Conservation (phyloP, 53 echinoderm and acorn worm species). For the Mesocentrotus franciscanus region DNA sequence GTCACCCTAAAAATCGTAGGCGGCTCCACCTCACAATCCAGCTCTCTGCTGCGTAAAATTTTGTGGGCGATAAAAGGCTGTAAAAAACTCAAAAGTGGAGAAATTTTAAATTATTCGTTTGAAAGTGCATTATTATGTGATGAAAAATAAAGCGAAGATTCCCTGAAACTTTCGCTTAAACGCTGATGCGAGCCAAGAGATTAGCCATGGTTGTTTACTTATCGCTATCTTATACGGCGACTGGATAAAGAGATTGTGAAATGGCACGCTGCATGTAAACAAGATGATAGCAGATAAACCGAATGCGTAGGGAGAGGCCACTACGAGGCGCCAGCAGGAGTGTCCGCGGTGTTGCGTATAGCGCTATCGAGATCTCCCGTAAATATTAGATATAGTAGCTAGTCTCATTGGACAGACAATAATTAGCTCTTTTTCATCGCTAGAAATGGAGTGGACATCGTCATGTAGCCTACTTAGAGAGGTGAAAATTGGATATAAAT, state of each 20-base stretch:
- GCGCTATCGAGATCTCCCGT: not conserved
- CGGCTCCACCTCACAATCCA: not conserved
- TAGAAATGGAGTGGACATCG: too few relatives aligned
- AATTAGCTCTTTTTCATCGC: not conserved
- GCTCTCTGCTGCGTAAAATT: not conserved
- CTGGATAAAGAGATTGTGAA: constrained; percentile 50
- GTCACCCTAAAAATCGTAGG: constrained; percentile 30
- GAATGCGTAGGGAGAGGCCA: not conserved
- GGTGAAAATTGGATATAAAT: too few relatives aligned
- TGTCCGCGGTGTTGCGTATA: not conserved
- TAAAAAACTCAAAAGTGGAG: not conserved
- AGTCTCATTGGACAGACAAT: not conserved
- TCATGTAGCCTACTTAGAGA: too few relatives aligned
- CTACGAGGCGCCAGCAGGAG: not conserved
- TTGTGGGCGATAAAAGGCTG: not conserved
- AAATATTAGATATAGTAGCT: constrained; percentile 3
- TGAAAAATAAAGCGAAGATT: not conserved
- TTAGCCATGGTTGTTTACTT: constrained; percentile 38
- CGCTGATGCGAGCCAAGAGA: constrained; percentile 9
- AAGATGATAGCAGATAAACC: not conserved
- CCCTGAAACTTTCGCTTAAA: constrained; percentile 2
- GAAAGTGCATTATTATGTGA: not conserved
- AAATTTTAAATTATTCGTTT: not conserved
- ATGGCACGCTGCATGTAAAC: constrained; percentile 21
- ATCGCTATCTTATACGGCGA: constrained; percentile 41